Evolutionary conservation across 1,140 invertebrate species (phyloP), one percentile per base, ranked within the genome.

Genomic region (Holcopasites calliopsidis): DNA sequence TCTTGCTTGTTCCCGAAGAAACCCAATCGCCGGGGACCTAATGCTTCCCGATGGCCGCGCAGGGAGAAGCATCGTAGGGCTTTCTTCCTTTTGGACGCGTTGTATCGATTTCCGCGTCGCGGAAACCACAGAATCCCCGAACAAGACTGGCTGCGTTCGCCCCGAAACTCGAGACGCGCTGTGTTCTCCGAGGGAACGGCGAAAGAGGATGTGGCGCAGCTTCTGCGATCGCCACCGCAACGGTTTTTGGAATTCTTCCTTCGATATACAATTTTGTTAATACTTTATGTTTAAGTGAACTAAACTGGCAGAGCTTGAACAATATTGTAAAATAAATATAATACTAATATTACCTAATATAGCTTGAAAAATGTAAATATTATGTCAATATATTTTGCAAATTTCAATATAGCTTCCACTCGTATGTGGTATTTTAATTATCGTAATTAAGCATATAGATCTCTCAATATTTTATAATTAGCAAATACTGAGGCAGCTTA

Each of bases 71-170:
- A 55, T 65, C 71, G 50, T 23, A 66, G 62, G 71, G 71, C 33
- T 66, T 74, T 74, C 71, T 74, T 74, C 71, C 50, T 74, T 74
- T 47, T 57, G 62, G 40, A 3, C 38, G 50, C 49, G 71, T 55
- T 66, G 50, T 55, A 74, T 74, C 71, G 62, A 47, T 74, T 74
- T 74, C 62, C 71, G 71, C 42, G 71, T 74, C 61, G 71, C 71
- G 71, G 71, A 74, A 74, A 74, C 71, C 71, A 23, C 71, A 74
- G 71, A 74, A 74, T 74, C 61, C 50, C 50, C 62, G 18, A 74
- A 74, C 71, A 66, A 44, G 50, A 66, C 58, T 13, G 47, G 31
- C 21, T 49, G 40, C 61, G 55, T 74, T 74, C 61, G 71, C 16
- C 71, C 71, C 38, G 40, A 74, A 74, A 74, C 71, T 74, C 26